Evolutionary conservation across 2,797 vertebrate genomes (phyloP).

Genomic region (Ctenopoma multispine): DNA sequence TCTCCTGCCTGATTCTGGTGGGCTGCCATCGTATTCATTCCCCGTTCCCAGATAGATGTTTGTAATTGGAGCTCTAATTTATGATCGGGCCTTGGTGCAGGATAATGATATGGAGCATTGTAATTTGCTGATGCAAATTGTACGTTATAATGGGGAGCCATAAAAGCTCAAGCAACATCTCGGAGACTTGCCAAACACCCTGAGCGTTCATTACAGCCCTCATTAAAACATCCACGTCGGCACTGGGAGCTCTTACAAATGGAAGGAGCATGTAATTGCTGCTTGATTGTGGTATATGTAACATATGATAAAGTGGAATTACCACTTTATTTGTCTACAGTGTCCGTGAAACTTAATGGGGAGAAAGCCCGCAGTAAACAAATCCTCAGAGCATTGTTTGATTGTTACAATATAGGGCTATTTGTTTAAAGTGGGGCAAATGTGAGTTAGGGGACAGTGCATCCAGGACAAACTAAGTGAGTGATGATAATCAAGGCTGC

Average conservation of each 20-base stretch:
- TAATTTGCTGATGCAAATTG: slow-evolving; percentile 90
- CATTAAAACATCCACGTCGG: slow-evolving; percentile 86
- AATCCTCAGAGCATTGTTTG: slow-evolving; percentile 77
- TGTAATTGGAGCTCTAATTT: slow-evolving; percentile 90
- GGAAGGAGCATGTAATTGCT: slow-evolving; percentile 86
- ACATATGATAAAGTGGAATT: slow-evolving; percentile 83
- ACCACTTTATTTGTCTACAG: slow-evolving; percentile 83
- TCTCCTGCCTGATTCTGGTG: slow-evolving; percentile 68
- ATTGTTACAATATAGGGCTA: slow-evolving; percentile 77
- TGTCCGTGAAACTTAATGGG: slow-evolving; percentile 81
- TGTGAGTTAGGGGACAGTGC: slow-evolving; percentile 79
- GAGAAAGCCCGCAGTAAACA: slow-evolving; percentile 76
- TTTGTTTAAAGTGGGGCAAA: slow-evolving; percentile 82
- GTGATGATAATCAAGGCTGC: slow-evolving; percentile 74
- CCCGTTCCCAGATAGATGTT: slow-evolving; percentile 81
- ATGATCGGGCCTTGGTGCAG: slow-evolving; percentile 82
- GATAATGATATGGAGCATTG: slow-evolving; percentile 88
- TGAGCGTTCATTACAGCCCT: slow-evolving; percentile 88
- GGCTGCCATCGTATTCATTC: slow-evolving; percentile 75
- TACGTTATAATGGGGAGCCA: slow-evolving; percentile 86
- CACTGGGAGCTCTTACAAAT: slow-evolving; percentile 84
- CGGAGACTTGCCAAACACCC: slow-evolving; percentile 87
- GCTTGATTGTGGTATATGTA: slow-evolving; percentile 86
- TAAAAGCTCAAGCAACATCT: slow-evolving; percentile 85
- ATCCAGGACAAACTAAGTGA: slow-evolving; percentile 78